Evolutionary conservation across 2,797 vertebrate genomes (phyloP).

Genomic region (Myotis planiceps): DNA sequence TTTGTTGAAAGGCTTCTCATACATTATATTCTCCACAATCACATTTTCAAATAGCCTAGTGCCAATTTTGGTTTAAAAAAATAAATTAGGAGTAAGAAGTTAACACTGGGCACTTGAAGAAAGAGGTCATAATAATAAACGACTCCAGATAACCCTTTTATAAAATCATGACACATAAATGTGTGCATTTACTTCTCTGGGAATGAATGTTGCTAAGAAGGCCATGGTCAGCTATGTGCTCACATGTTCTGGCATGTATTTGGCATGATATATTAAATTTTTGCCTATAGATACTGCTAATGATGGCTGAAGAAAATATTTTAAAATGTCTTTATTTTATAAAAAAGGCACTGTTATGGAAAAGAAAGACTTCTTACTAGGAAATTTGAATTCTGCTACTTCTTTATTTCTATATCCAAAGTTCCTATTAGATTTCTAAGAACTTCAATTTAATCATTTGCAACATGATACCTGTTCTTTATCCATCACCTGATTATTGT

Average conservation of each 20-base stretch:
- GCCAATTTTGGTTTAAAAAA: not conserved
- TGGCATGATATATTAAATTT: not conserved
- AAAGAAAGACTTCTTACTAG: not conserved
- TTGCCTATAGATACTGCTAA: not conserved
- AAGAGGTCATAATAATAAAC: not conserved
- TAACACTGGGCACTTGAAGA: not conserved
- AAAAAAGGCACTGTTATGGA: not conserved
- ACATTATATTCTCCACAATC: not conserved
- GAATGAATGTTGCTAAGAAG: not conserved
- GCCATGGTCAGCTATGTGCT: not conserved
- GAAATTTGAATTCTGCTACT: not conserved
- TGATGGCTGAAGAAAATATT: not conserved
- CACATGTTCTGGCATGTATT: not conserved
- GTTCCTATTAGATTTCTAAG: not conserved
- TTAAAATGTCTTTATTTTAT: conserved; percentile 8
- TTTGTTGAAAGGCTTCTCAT: not conserved
- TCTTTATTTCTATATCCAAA: not conserved
- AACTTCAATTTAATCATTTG: not conserved
- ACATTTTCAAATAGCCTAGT: not conserved
- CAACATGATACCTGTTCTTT: not conserved
- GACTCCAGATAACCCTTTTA: not conserved
- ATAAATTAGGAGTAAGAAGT: not conserved
- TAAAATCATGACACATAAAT: not conserved
- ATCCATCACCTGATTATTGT: not conserved
- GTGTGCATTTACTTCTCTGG: not conserved